Base-by-base conservation (phyloP, 2,797 vertebrate genomes). In the Enteromius fasciolatus region DNA sequence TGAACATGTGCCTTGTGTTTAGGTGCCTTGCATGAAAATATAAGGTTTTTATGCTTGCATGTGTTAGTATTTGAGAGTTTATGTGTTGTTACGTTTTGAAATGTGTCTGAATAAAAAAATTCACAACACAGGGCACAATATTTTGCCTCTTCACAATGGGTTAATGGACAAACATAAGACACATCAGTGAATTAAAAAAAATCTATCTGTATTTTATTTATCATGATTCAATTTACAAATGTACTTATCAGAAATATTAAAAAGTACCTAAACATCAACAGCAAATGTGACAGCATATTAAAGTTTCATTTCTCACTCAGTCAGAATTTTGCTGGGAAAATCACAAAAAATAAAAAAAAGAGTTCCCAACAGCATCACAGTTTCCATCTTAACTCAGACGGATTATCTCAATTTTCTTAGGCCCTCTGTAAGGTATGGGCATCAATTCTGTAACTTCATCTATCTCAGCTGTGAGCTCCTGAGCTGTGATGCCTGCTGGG, bases 401-500 rank as follows among this genome's bases (percentile, higher is more conserved):
- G 84, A 93, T 94, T 82, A 94, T 92, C 85, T 94, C 91, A 87
- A 92, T 91, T 78, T 20, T 87, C 1, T 93, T 92, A 1, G 63
- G 66, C 36, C 78, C 87, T 61, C 73, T 92, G 63, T 93, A 78
- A 0, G 88, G 92, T 48, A 25, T 87, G 7, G 93, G 91, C n/a
- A 91, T 86, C 31, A 76, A 5, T 20, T 91, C 94, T 41, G 86
- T 85, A n/a, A 36, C 92, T 0, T 96, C 96, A 0, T 90, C 93
- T 2, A 89, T 93, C 82, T 96, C 95, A 84, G 89, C 87, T 39
- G 90, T 89, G 86, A 93, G 93, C 64, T 95, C 94, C 85, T 93
- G 93, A 0, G 92, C 90, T 2, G 93, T 89, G 67, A 89, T 90
- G 0, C 64, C 76, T 9, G 79, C 88, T 7, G 73, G 90, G 72